Conservation (phyloP, 2,113 vertebrate genomes). For the Dolichallabes microphthalmus region DNA sequence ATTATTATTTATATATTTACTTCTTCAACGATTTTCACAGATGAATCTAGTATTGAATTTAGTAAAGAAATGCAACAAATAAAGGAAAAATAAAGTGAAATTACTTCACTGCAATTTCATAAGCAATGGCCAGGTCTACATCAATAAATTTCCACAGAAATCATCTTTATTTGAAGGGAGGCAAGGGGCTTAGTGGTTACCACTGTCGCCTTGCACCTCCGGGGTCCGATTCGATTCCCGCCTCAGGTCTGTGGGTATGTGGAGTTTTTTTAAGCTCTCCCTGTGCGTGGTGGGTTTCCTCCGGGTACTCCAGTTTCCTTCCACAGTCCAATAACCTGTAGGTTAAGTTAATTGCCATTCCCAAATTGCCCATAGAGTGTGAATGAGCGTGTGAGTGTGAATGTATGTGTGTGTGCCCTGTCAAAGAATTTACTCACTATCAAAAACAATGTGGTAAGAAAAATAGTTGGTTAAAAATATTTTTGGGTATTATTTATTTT, state of each 20-base stretch:
- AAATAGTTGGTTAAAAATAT: neutral
- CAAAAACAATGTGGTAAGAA: neutral
- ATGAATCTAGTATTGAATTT: neutral
- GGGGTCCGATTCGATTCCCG: no score
- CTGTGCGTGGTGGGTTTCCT: no score
- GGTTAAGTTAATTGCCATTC: no score
- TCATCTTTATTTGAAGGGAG: neutral
- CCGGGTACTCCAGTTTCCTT: no score
- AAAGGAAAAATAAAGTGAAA: neutral
- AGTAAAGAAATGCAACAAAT: neutral
- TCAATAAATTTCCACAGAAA: neutral
- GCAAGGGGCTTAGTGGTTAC: no score
- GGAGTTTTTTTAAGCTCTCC: no score
- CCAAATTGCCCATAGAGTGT: no score
- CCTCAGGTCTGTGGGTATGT: no score
- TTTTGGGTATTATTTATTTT: neutral
- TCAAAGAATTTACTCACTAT: neutral
- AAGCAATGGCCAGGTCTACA: neutral
- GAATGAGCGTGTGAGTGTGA: no score
- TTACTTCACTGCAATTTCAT: neutral
- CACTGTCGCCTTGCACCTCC: no score
- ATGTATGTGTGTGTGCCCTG: neutral
- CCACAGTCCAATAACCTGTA: no score
- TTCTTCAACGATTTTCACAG: neutral
- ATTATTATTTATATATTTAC: neutral